phyloP scores from a whole-genome alignment of 2,113 vertebrate genomes.

The Cochlearius cochlearius region DNA sequence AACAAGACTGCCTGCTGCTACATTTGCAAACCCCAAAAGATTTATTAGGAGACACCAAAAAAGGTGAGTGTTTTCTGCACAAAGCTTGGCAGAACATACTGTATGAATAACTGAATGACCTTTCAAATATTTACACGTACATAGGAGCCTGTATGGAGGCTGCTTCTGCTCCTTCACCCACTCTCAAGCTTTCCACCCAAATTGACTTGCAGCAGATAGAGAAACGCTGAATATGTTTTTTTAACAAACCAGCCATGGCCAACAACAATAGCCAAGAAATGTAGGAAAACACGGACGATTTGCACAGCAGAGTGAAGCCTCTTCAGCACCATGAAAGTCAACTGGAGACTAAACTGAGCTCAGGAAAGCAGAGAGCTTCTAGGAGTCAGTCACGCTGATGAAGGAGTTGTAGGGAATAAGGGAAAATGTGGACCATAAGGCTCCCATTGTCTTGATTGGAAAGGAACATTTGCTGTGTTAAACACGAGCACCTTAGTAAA shows the following conservation, averaged over 20 bases:
- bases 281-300: neutral
- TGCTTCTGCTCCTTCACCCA: neutral
- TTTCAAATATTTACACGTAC: neutral
- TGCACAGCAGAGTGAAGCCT: neutral
- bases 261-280: neutral
- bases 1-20: neutral
- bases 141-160: neutral
- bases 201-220: neutral
- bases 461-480: neutral
- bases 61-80: neutral
- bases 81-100: slow-evolving; percentile 53
- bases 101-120: slow-evolving; percentile 27
- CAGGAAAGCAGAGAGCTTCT: neutral
- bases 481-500: neutral
- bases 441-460: neutral
- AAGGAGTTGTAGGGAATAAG: neutral
- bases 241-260: neutral
- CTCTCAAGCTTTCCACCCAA: neutral
- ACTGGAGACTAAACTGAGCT: neutral
- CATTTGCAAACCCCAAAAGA: neutral
- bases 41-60: slow-evolving; percentile 13
- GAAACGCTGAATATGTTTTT: neutral
- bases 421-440: neutral
- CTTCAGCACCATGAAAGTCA: neutral
- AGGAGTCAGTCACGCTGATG: neutral